These are phyloP conservation scores for Miichthys miiuy DNA, from an alignment of 2,797 vertebrate genomes.

Conservation along the genomic window DNA sequence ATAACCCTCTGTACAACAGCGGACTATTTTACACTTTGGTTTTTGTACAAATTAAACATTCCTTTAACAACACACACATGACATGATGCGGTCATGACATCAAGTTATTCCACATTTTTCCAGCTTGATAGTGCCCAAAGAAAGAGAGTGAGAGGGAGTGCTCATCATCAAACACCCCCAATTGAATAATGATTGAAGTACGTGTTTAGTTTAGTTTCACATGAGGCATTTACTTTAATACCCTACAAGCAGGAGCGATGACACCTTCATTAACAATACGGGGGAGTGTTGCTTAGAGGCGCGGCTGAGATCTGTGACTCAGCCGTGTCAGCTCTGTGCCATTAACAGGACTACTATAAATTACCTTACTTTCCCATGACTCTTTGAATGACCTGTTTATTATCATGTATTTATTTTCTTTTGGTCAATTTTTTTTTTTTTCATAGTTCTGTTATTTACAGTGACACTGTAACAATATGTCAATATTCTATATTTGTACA, in stretches of 20 bases:
- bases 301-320: constrained; percentile 60
- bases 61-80: too few relatives aligned
- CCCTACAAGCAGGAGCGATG: constrained; percentile 50
- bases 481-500: background rate
- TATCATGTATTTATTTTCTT: background rate
- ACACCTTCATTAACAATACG: constrained; percentile 27
- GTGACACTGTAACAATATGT: background rate
- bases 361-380: background rate
- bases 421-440: background rate
- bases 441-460: background rate
- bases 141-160: background rate
- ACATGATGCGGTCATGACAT: background rate
- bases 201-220: constrained; percentile 39
- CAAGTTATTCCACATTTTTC: background rate
- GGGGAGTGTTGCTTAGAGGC: constrained; percentile 51
- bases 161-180: background rate
- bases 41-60: background rate
- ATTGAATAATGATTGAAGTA: constrained; percentile 15
- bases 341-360: constrained; percentile 21
- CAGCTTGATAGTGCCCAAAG: background rate
- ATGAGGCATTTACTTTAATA: constrained; percentile 41
- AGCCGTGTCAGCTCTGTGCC: constrained; percentile 30
- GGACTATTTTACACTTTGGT: background rate
- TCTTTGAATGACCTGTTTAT: background rate
- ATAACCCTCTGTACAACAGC: background rate